phyloP scores from a whole-genome alignment of 2,797 vertebrate species.

The Apodemus agrarius region DNA sequence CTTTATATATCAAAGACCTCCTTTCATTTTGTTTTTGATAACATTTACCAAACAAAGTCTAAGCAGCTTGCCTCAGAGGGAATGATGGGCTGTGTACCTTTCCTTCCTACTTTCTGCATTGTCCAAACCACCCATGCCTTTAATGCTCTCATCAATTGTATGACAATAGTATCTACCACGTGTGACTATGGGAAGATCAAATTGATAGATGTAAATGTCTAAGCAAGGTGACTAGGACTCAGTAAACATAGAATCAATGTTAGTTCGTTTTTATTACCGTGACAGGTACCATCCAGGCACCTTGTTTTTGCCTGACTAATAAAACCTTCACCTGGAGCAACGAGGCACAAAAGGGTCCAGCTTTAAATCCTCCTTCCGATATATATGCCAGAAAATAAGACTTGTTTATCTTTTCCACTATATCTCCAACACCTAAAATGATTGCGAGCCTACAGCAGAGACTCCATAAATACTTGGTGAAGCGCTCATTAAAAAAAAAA shows the following conservation, averaged over 20 bases:
- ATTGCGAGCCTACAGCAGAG: background rate
- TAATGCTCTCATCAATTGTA: background rate
- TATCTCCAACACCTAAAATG: background rate
- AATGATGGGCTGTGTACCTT: background rate
- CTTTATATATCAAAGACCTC: background rate
- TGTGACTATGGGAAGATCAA: background rate
- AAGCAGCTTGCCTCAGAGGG: background rate
- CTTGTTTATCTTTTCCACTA: background rate
- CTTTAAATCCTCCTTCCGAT: background rate
- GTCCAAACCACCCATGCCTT: background rate
- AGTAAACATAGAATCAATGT: constrained; percentile 14
- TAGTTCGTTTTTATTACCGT: background rate
- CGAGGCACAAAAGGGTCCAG: background rate
- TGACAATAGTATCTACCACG: background rate
- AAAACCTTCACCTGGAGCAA: background rate
- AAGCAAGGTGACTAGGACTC: background rate
- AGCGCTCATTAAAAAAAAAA: constrained; percentile 26
- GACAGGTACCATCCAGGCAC: background rate
- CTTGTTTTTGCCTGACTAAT: constrained; percentile 26
- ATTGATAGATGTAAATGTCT: background rate
- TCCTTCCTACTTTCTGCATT: background rate
- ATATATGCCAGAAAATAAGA: background rate
- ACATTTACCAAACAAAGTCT: background rate
- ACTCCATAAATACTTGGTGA: background rate
- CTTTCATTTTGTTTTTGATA: background rate